Evolutionary conservation across 1,140 invertebrate genomes (phyloP).

Genomic region (Brachionus sp.): DNA sequence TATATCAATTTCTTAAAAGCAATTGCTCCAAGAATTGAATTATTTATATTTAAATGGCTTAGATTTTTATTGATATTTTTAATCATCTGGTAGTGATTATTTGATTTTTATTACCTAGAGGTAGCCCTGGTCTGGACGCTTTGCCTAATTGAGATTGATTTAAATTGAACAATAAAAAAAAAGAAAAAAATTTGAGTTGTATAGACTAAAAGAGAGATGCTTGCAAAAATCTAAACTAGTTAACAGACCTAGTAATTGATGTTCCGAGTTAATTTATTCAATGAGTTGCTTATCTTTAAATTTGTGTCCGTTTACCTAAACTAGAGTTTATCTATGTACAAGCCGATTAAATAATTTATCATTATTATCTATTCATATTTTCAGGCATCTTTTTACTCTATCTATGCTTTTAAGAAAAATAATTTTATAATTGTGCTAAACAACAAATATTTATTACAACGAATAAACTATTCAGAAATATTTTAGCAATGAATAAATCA

Average conservation of each 20-base stretch:
- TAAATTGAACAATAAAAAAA: too few species aligned
- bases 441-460: slow-evolving; percentile 4
- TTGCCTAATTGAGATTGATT: background rate
- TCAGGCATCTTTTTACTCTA: background rate
- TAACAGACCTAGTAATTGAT: background rate
- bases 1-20: slow-evolving; percentile 4
- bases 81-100: background rate
- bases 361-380: slow-evolving; percentile 34
- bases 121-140: background rate
- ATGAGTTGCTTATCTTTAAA: background rate
- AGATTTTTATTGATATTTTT: background rate
- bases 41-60: background rate
- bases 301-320: background rate
- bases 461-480: background rate
- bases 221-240: background rate
- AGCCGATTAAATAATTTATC: background rate
- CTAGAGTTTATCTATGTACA: background rate
- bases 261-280: background rate
- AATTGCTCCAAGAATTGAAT: background rate
- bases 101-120: background rate
- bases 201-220: background rate
- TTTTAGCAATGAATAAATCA: slow-evolving; percentile 38
- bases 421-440: slow-evolving; percentile 9
- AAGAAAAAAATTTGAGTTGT: background rate
- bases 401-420: background rate